Base-by-base conservation (phyloP, 1,140 invertebrate species). In the Drosophila insularis region DNA sequence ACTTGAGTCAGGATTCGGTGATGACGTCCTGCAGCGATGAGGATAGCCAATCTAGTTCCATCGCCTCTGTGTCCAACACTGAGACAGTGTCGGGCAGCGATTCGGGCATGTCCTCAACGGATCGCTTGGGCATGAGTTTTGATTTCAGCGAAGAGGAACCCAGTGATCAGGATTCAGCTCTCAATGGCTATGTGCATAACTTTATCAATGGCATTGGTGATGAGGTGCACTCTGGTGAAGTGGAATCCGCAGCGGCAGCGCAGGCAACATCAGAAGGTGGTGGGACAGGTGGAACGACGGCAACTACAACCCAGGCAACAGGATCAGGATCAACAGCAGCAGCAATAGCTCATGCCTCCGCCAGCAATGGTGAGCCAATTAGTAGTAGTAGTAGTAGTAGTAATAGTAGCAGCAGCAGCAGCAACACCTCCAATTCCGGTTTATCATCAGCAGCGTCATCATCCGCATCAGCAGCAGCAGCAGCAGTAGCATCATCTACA, bases 171-270 rank as follows among this genome's bases (percentile, higher is more conserved):
- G 89, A 91, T 63, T 78, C 73, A 11, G 72, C 81, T 0, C 66
- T 91, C 6, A 92, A 92, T 61, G 91, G 91, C 6, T 81, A 89
- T 37, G 91, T 92, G 17, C 81, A 85, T 60, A 91, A 90, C 50
- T 92, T 92, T 14, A 92, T 92, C n/a, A 92, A 92, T 31, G 91
- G 91, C 13, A 89, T 92, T 8, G 77, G 58, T 37, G 91, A 91
- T 13, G 91, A 91, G 21, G 46, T 59, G 31, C 50, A 21, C 19
- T 8, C 67, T 0, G 43, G 11, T 13, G 85, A 89, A 10, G 32
- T 67, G 2, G 70, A 80, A 7, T 10, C 32, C 7, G 21, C 63
- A 14, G n/a, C 11, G 27, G 14, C 11, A 11, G 14, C 23, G 23
- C 21, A 4, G 23, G 13, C 35, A 46, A 46, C 43, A 50, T 8